Conservation (phyloP, 2,888 invertebrate genomes). For the Agapostemon virescens region DNA sequence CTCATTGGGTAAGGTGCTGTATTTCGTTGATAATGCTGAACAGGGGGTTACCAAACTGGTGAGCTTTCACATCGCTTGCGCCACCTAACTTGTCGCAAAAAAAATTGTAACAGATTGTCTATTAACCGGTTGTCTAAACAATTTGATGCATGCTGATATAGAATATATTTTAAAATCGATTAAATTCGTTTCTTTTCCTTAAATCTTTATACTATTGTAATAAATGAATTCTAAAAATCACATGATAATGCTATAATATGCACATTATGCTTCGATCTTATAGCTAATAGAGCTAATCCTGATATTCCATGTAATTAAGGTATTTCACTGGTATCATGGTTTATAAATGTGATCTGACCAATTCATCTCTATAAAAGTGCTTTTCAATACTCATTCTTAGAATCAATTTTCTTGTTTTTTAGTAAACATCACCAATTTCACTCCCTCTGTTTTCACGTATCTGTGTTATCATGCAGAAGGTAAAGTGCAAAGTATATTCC, state of each 20-base stretch:
- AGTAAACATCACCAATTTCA: conserved; percentile 50
- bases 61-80: conserved; percentile 77
- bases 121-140: conserved; percentile 26
- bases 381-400: conserved; percentile 9
- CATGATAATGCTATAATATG: conserved; percentile 20
- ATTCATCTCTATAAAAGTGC: conserved; percentile 19
- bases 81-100: conserved; percentile 65
- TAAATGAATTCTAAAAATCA: conserved; percentile 11
- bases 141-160: conserved; percentile 59
- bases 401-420: conserved; percentile 29
- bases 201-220: conserved; percentile 24
- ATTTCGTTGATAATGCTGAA: conserved; percentile 78
- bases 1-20: conserved; percentile 79
- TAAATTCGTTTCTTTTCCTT: conserved; percentile 20
- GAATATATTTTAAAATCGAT: conserved; percentile 34
- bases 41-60: conserved; percentile 75
- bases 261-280: conserved; percentile 39
- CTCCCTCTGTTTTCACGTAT: conserved; percentile 29
- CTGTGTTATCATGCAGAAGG: conserved; percentile 15
- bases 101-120: conserved; percentile 46
- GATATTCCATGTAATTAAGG: conserved; percentile 27
- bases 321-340: conserved; percentile 27
- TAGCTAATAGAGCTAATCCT: conserved; percentile 38
- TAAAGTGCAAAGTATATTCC: conserved; percentile 18
- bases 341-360: conserved; percentile 22